Evolutionary conservation across 2,888 invertebrate species (phyloP), one percentile per base, ranked within the genome.

Genomic region (Patella depressa): DNA sequence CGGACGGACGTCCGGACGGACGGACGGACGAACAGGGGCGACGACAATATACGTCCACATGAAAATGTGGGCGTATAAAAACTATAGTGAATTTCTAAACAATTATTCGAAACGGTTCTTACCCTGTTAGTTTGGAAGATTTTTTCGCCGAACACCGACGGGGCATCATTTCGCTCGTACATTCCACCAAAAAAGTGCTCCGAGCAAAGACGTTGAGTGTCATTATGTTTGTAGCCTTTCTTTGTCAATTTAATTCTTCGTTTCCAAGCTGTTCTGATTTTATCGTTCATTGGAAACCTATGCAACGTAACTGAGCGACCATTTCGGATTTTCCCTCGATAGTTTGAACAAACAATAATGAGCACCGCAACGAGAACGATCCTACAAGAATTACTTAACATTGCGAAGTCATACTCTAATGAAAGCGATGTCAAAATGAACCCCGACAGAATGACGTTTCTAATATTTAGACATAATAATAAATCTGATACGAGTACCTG

Each of bases 221-320:
- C 19, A 19, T 59, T 59, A n/a, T 59, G n/a, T 59, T 19, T 59
- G 59, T n/a, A 15, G 59, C 59, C 59, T 59, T 59, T 59, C 59
- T 59, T 59, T 19, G n/a, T 19, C 17, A 59, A 19, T 59, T 59
- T 59, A n/a, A 59, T 59, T 3, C 59, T 17, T 59, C 59, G 17
- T 59, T n/a, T 59, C 59, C 59, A 59, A 59, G 59, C 59, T n/a
- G 17, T 59, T 17, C 19, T 59, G n/a, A 59, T 19, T 19, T 59
- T 59, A n/a, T 59, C 59, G 19, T 59, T 59, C 59, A 59, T 59
- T 7, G 9, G 59, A 59, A 59, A 59, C 59, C 59, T 59, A 59
- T 59, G 59, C 59, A 59, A 59, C 17, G 59, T n/a, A 59, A 59
- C 59, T n/a, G 19, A n/a, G 59, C 59, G 59, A n/a, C 59, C 59